Evolutionary conservation across 2,888 invertebrate species (phyloP).

Genomic region (Hypomecis punctinalis): DNA sequence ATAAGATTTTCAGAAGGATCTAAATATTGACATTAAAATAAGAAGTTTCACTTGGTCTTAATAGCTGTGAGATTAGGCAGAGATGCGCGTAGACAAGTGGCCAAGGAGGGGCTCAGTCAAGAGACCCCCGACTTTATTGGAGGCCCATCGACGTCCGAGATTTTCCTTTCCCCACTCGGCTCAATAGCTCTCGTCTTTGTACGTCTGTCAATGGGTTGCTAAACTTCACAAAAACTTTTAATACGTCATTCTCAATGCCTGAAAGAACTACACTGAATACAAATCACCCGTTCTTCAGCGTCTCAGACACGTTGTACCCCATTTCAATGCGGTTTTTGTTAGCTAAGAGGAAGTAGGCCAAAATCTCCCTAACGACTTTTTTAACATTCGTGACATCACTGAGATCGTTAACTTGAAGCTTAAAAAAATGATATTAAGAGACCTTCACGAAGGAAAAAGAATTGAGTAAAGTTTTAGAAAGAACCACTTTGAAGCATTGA

Average conservation of each 20-base stretch:
- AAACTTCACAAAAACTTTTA: constrained; percentile 34
- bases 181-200: constrained; percentile 51
- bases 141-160: constrained; percentile 54
- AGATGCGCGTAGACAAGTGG: constrained; percentile 39
- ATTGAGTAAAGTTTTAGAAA: constrained; percentile 14
- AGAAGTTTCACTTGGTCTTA: constrained; percentile 35
- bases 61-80: constrained; percentile 46
- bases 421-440: constrained; percentile 11
- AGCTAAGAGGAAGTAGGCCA: constrained; percentile 28
- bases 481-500: constrained; percentile 31
- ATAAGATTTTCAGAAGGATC: not conserved
- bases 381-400: constrained; percentile 27
- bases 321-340: constrained; percentile 17
- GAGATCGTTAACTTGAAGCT: constrained; percentile 27
- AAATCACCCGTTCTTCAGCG: constrained; percentile 24
- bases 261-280: constrained; percentile 34
- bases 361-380: constrained; percentile 25
- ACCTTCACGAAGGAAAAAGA: constrained; percentile 3
- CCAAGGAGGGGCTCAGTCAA: constrained; percentile 37
- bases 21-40: constrained; percentile 2
- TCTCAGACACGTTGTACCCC: not conserved
- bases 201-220: constrained; percentile 42
- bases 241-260: constrained; percentile 22
- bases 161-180: constrained; percentile 49
- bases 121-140: constrained; percentile 48